phyloP scores from a whole-genome alignment of 2,797 vertebrate species.

The Bovichtus variegatus region DNA sequence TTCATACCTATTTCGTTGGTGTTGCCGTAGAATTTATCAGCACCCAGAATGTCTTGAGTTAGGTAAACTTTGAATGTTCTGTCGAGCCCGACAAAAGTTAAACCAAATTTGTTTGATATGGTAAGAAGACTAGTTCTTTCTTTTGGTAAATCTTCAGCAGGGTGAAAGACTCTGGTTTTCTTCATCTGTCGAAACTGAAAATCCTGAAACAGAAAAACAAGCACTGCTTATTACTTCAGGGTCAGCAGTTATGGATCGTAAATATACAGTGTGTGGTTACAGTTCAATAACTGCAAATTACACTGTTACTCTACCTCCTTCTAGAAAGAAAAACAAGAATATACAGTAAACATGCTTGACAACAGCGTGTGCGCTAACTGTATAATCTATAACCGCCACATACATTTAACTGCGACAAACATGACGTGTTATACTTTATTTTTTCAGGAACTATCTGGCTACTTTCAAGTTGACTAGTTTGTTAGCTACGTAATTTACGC shows the following conservation, averaged over 20 bases:
- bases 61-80: constrained; percentile 89
- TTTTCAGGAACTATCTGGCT: background rate
- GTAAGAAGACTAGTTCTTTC: constrained; percentile 91
- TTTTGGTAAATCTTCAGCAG: constrained; percentile 88
- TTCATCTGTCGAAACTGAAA: constrained; percentile 97
- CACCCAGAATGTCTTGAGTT: constrained; percentile 88
- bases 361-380: background rate
- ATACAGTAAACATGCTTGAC: background rate
- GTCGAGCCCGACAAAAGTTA: constrained; percentile 89
- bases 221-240: background rate
- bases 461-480: background rate
- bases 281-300: background rate
- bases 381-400: background rate
- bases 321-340: background rate
- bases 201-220: constrained; percentile 83
- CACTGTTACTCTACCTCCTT: background rate
- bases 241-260: background rate
- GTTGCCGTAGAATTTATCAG: constrained; percentile 88
- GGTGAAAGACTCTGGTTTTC: constrained; percentile 91
- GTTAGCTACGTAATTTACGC: background rate
- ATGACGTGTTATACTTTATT: background rate
- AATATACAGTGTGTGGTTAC: background rate
- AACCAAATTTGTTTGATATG: constrained; percentile 93
- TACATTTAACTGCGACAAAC: no score
- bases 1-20: constrained; percentile 90